Percentiles rank a stretch among this genome's conserved stretches.
Evolutionary conservation across 2,113 vertebrate species (phyloP).

Genomic region (Poeciliopsis occidentalis): DNA sequence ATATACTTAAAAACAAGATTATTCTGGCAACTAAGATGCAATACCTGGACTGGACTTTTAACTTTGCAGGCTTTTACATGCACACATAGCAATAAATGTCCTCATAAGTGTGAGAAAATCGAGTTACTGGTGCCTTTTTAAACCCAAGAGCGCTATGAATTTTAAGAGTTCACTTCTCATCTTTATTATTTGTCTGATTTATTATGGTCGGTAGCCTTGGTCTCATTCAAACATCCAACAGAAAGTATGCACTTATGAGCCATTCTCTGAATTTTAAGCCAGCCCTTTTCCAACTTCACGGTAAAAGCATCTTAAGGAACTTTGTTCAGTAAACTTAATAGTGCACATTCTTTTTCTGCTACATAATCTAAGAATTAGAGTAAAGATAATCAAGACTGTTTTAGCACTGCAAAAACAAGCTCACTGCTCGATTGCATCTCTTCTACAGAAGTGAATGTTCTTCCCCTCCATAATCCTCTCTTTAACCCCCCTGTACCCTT

Average conservation of each 20-base stretch:
- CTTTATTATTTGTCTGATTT: neutral
- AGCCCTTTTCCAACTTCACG: neutral
- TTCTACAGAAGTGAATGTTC: slow-evolving; percentile 73
- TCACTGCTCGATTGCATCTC: slow-evolving; percentile 71
- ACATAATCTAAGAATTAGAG: slow-evolving; percentile 58
- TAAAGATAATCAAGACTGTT: slow-evolving; percentile 62
- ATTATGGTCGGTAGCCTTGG: neutral
- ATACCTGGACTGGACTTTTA: neutral
- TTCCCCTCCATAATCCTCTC: slow-evolving; percentile 63
- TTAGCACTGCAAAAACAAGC: slow-evolving; percentile 59
- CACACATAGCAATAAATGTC: neutral
- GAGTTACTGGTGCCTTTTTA: neutral
- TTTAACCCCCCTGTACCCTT: slow-evolving; percentile 39
- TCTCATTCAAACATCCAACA: neutral
- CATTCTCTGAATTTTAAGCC: neutral
- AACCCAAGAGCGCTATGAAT: neutral
- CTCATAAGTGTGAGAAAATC: neutral
- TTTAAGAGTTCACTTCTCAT: neutral
- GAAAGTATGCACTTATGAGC: neutral
- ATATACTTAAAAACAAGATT: neutral
- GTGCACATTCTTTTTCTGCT: slow-evolving; percentile 19
- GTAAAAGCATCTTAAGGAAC: neutral
- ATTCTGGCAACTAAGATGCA: neutral
- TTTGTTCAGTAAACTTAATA: no score
- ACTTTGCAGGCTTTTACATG: neutral